Conservation (phyloP, 2,797 vertebrate genomes). For the Gobio occitaniae region DNA sequence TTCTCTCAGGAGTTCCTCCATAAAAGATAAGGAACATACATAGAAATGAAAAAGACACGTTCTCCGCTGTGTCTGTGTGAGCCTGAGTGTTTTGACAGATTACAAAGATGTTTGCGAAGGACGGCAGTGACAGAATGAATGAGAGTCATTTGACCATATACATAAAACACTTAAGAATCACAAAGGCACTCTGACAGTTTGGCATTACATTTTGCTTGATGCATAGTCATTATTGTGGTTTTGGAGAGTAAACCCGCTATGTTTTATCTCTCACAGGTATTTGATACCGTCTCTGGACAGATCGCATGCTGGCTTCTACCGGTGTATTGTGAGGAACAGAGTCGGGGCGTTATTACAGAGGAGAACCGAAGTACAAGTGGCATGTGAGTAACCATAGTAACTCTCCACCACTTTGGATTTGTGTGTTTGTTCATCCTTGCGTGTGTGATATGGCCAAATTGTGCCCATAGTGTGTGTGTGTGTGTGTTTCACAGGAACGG, state of each 20-base stretch:
- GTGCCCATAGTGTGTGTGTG: constrained; percentile 13
- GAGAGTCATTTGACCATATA: neutral
- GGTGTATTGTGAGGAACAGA: constrained; percentile 94
- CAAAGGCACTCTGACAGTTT: constrained; percentile 3
- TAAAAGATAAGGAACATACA: constrained; percentile 16
- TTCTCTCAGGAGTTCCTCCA: constrained; percentile 6
- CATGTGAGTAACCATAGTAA: constrained; percentile 85
- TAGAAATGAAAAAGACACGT: constrained; percentile 13
- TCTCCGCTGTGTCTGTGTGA: neutral
- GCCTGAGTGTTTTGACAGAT: constrained; percentile 38
- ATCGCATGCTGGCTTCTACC: constrained; percentile 94
- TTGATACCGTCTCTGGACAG: constrained; percentile 95
- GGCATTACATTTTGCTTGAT: constrained; percentile 4
- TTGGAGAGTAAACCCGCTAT: neutral
- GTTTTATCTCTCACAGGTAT: constrained; percentile 79
- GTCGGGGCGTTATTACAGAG: constrained; percentile 94
- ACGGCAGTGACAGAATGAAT: neutral
- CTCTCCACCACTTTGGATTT: neutral
- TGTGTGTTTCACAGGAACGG: neutral
- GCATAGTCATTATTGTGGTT: neutral
- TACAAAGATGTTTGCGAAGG: constrained; percentile 3
- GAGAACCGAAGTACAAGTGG: constrained; percentile 95
- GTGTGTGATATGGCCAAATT: neutral
- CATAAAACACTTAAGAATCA: neutral
- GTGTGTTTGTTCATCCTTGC: neutral